Conservation (phyloP, 2,888 invertebrate species). For the Caenorhabditis sinica region DNA sequence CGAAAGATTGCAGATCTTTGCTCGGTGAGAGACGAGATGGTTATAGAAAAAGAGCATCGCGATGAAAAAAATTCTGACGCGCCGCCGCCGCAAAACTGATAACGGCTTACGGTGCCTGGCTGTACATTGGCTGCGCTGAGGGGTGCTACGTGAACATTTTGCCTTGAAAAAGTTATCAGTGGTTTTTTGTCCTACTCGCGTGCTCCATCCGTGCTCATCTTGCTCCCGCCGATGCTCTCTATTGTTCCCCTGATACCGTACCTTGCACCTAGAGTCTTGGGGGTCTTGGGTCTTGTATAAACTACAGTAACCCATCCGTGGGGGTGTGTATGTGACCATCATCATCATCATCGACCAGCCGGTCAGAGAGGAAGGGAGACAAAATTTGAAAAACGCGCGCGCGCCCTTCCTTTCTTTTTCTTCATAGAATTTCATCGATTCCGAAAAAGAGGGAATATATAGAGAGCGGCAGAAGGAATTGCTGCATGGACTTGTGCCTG, state of each 20-base stretch:
- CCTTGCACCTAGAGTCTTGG: constrained; percentile 4
- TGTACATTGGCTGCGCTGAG: background rate
- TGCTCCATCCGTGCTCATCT: background rate
- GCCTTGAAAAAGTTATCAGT: constrained; percentile 49
- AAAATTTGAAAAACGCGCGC: constrained; percentile 56
- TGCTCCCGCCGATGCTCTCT: background rate
- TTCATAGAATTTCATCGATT: constrained; percentile 42
- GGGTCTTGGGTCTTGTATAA: constrained; percentile 17
- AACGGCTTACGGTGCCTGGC: constrained; percentile 38
- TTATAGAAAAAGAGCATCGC: background rate
- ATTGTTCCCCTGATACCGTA: constrained; percentile 41
- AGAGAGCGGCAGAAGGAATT: background rate
- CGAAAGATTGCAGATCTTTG: constrained; percentile 38
- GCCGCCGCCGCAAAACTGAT: constrained; percentile 13
- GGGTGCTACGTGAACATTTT: constrained; percentile 40
- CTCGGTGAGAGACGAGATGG: background rate
- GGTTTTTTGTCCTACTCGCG: no score
- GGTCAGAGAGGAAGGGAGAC: background rate
- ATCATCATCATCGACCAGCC: constrained; percentile 24
- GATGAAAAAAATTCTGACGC: constrained; percentile 37
- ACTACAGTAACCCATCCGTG: constrained; percentile 30
- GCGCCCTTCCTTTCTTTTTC: constrained; percentile 10
- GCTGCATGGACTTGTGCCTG: no score
- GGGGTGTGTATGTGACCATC: background rate
- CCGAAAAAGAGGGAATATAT: background rate